Evolutionary conservation across 2,888 invertebrate species (phyloP), one percentile per base, ranked within the genome.

Genomic region (Cosmia pyralina): DNA sequence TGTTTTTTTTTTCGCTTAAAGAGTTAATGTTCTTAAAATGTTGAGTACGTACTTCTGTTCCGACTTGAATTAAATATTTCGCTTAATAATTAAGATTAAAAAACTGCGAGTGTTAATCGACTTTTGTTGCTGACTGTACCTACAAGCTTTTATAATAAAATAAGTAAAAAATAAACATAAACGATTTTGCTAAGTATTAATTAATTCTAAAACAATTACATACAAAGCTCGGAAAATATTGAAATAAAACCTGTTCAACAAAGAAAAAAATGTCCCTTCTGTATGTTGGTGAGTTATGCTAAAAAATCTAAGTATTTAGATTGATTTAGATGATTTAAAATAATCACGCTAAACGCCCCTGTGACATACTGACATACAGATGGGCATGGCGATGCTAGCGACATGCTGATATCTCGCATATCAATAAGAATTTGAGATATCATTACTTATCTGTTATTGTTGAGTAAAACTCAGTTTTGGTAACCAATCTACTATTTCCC

Each of bases 341-440:
- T 22, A 44, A 50, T 19, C 57, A 38, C 13, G 15, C 1, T 50
- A 50, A 34, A 58, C 6, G 2, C 34, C 13, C 17, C 13, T 38
- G 28, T 79, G 62, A 52, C 46, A 58, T 52, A 76, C 55, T 72
- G 50, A 57, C 46, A 70, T n/a, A 52, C 8, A 28, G 19, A 44
- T 5, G 13, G 4, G 15, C 11, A 59, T n/a, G n/a, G 15, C 34
- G 7, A 52, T 44, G 44, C 60, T 60, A 38, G 34, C 28, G 59
- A 72, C n/a, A 72, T 59, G 13, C 13, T 41, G 46, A n/a, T 60
- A 48, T 60, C 72, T 34, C 19, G 28, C 48, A 60, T 79, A 79
- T 50, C 59, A 41, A 79, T 34, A 75, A 48, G 53, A 72, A 60
- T 75, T 34, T 52, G 19, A 60, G 53, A 72, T 75, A 79, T 15